Evolutionary conservation across 2,113 vertebrate species (phyloP), one percentile per base, ranked within the genome.

Genomic region (Ciconia stormi): DNA sequence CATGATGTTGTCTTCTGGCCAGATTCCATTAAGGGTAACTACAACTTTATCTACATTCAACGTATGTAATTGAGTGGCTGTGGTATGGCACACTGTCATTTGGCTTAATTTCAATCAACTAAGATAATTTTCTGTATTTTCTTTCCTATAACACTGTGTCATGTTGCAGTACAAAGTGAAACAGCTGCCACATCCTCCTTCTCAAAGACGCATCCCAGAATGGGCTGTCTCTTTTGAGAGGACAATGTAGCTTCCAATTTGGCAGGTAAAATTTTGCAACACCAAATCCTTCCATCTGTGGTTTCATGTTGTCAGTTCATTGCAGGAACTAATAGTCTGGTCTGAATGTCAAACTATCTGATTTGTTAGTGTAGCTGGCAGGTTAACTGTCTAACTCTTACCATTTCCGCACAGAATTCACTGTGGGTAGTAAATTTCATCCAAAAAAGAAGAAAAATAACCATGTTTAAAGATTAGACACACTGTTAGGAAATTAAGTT

Each of bases 71-170:
- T 94, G 93, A 97, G 95, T 97, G 89, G 58, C 89, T 97, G 93
- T 91, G 95, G 95, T 97, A 94, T 77, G 93, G 94, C 87, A 95
- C 47, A 30, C 59, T 92, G 94, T 97, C 96, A 96, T 90, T 91
- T 97, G 95, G 97, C 91, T 95, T 91, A 32, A 86, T 96, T 95
- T 96, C 94, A 95, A 86, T 93, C 91, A 83, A 69, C 66, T 82
- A 34, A 90, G 95, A 95, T 95, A 96, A 94, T 81, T 93, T 91
- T 94, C 84, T 88, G 9, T 62, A 30, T 87, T 95, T 96, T 95
- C 55, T 95, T 90, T 96, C 55, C 52, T 94, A 36, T 67, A 95
- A 78, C 86, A 94, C 86, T 52, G 58, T 96, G 94, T 96, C 84
- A 87, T 71, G 78, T 80, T 96, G 62, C 87, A 81, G 58, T 66